A percentile compares a stretch with the other conserved stretches of the same genome.
These are phyloP conservation scores for Heliconius congener DNA, from an alignment of 1,140 invertebrate genomes.

Conservation along the genomic window DNA sequence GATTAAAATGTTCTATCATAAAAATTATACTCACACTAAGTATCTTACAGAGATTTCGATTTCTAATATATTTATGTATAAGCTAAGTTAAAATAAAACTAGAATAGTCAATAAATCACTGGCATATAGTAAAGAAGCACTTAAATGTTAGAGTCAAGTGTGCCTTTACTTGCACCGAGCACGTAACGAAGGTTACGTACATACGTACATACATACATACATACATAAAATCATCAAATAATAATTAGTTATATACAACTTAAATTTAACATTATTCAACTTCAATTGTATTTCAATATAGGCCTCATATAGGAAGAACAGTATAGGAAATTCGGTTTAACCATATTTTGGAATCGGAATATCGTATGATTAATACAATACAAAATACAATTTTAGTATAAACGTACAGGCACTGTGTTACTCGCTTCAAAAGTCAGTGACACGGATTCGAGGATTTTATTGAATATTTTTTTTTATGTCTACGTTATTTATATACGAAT, in stretches of 20 bases:
- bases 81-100: conserved; percentile 1
- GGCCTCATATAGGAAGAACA: conserved; percentile 34
- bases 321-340: conserved; percentile 42
- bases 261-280: conserved; percentile 19
- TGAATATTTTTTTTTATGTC: conserved; percentile 44
- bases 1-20: conserved; percentile 19
- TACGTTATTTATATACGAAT: conserved; percentile 41
- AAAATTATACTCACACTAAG: background rate
- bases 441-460: conserved; percentile 40
- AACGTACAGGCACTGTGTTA: conserved; percentile 38
- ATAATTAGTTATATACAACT: conserved; percentile 26
- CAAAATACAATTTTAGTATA: conserved; percentile 38
- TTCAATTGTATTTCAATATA: conserved; percentile 24
- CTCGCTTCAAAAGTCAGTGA: conserved; percentile 40
- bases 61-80: conserved; percentile 1
- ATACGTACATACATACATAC: background rate
- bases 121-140: conserved; percentile 48
- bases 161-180: conserved; percentile 45
- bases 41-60: conserved; percentile 20
- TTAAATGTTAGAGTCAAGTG: conserved; percentile 54
- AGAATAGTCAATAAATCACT: conserved; percentile 14
- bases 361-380: conserved; percentile 26
- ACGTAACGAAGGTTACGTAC: background rate
- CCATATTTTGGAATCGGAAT: conserved; percentile 28
- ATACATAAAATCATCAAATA: conserved; percentile 17